Base-by-base conservation (phyloP, 2,797 vertebrate genomes). In the Eupleurogrammus muticus region DNA sequence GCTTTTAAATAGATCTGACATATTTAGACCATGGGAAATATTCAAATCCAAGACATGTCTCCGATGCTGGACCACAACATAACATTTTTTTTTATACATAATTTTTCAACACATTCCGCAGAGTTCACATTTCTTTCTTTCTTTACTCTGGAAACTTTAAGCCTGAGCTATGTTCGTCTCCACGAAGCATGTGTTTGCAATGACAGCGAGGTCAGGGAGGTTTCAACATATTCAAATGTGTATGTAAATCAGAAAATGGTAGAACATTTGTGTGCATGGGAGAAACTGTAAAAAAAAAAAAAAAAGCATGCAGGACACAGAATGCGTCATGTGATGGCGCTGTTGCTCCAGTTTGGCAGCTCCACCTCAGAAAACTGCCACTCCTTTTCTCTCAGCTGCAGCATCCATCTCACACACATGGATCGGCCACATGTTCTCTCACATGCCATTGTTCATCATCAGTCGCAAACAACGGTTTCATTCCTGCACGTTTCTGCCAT, bases 371-470 rank as follows among this genome's bases (percentile, higher is more conserved):
- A 42, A 36, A 49, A 7, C 64, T 81, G 86, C 89, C 90, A 89
- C 89, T 90, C 86, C 89, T 91, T 87, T 85, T 81, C 75, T 75
- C 53, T 76, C 70, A 66, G 75, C 70, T 58, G 76, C 75, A 89
- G 85, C 82, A 80, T 89, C 87, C 75, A 81, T 89, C 71, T 84
- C 76, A 12, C 63, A 56, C 52, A 79, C 73, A 16, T 16, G 47
- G 59, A 68, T 58, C 36, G 73, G 66, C 81, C 72, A 66, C 79
- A 70, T 84, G 66, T 79, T 60, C 23, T 58, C 58, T 35, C 49
- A n/a, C 75, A 57, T 4, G 52, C 57, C 73, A 34, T 73, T 72
- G 58, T 77, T 77, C 56, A 62, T 35, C 73, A 38, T 32, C 48
- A n/a, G 19, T 9, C 0, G 6, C 0, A n/a, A n/a, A 20, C 16